These are phyloP conservation scores for Nerophis ophidion DNA, from an alignment of 2,113 vertebrate genomes.

Conservation along the genomic window DNA sequence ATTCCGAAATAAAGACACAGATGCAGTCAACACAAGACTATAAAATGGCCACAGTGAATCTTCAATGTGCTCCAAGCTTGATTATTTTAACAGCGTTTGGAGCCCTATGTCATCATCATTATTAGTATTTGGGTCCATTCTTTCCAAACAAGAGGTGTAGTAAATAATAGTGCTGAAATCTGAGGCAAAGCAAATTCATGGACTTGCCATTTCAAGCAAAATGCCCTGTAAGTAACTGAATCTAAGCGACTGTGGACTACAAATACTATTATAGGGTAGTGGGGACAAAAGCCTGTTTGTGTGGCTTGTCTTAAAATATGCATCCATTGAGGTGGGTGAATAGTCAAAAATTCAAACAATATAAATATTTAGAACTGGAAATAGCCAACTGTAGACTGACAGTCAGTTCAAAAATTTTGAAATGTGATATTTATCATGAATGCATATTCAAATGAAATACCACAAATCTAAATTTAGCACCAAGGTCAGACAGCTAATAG, in stretches of 20 bases:
- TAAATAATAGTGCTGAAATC: constrained; percentile 10
- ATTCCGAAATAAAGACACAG: constrained; percentile 7
- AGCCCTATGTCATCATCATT: background rate
- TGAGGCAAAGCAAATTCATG: constrained; percentile 17
- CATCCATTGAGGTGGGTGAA: constrained; percentile 18
- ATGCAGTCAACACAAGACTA: background rate
- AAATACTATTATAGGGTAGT: background rate
- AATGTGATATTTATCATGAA: constrained; percentile 11
- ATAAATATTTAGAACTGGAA: constrained; percentile 3
- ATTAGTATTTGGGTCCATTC: constrained; percentile 9
- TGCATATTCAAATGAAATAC: constrained; percentile 36
- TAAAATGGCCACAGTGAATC: too few species aligned
- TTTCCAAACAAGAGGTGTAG: constrained; percentile 14
- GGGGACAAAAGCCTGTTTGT: constrained; percentile 18
- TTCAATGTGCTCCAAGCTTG: background rate
- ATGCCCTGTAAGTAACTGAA: constrained; percentile 4
- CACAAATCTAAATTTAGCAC: constrained; percentile 22
- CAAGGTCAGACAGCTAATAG: constrained; percentile 19
- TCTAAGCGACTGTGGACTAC: constrained; percentile 4
- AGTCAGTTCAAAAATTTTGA: constrained; percentile 5
- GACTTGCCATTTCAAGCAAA: constrained; percentile 24
- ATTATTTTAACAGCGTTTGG: constrained; percentile 6
- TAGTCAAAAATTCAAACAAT: background rate
- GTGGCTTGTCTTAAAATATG: constrained; percentile 24
- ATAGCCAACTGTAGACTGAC: constrained; percentile 3